Percentiles rank a stretch among this genome's conserved stretches.
phyloP scores from a whole-genome alignment of 2,797 vertebrate genomes.

The Pagetopsis macropterus region DNA sequence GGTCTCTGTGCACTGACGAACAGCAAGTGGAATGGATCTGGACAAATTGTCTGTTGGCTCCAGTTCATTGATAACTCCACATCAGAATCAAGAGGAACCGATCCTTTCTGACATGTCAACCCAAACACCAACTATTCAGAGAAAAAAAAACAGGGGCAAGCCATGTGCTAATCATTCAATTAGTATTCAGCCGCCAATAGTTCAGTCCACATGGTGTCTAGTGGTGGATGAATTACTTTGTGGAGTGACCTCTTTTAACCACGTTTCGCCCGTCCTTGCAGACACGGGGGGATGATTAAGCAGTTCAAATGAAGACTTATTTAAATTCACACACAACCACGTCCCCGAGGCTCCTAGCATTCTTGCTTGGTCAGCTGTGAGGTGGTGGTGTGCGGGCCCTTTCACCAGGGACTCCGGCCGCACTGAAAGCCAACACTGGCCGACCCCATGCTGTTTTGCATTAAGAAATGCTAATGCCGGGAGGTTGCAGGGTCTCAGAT shows the following conservation, averaged over 20 bases:
- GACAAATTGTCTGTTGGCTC: conserved; percentile 62
- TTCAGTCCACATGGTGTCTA: conserved; percentile 69
- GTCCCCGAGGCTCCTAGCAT: conserved; percentile 70
- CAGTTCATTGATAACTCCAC: conserved; percentile 53
- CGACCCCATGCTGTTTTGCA: conserved; percentile 79
- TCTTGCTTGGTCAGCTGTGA: conserved; percentile 83
- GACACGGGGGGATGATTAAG: conserved; percentile 75
- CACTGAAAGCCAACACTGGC: conserved; percentile 71
- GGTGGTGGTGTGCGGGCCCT: conserved; percentile 67
- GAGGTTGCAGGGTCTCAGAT: conserved; percentile 75
- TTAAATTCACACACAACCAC: conserved; percentile 66
- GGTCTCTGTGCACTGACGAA: conserved; percentile 56
- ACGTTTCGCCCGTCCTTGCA: conserved; percentile 55
- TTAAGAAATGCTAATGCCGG: conserved; percentile 83
- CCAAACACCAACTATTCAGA: conserved; percentile 23
- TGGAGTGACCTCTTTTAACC: conserved; percentile 76
- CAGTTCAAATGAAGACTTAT: conserved; percentile 76
- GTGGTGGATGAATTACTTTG: conserved; percentile 65
- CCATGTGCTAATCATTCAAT: conserved; percentile 79
- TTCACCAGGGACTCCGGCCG: conserved; percentile 65
- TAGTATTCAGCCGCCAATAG: conserved; percentile 70
- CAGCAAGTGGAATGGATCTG: conserved; percentile 50
- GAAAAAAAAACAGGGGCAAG: conserved; percentile 49
- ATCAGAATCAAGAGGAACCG: conserved; percentile 34
- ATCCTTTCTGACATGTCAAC: conserved; percentile 32